Base-by-base conservation (phyloP, 2,888 invertebrate species). In the Drosophila hamatofila region DNA sequence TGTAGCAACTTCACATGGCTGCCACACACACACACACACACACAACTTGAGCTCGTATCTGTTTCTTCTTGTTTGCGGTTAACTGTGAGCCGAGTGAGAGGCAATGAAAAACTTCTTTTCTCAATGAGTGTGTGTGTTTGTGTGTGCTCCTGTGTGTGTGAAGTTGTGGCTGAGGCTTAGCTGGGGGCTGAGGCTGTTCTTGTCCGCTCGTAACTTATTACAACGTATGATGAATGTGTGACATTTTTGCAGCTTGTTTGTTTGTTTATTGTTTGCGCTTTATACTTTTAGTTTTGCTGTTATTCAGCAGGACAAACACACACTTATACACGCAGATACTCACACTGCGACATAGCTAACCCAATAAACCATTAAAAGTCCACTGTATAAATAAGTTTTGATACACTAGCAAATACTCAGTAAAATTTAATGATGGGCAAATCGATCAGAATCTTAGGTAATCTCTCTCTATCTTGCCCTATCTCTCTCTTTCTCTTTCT, bases 161-260 rank as follows among this genome's bases (percentile, higher is more conserved):
- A 2, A 14, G n/a, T n/a, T 14, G 49, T 33, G 51, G 21, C 35
- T 35, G n/a, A 12, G 23, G 30, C 27, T 30, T 11, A 11, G 33
- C 30, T 30, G 61, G 23, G 21, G 39, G 48, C 35, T 42, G 71
- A 54, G 30, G 46, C 48, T 39, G 35, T 23, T 51, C 23, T 49
- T 27, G 35, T 16, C 33, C 42, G 25, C 55, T 33, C 23, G 46
- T 16, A 37, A 48, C 67, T 73, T 56, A 75, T 67, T 71, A 67
- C 60, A 78, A 61, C 62, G 62, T 72, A 83, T 83, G 83, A 83
- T 83, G 81, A 84, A 86, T 84, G 78, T 79, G 75, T 81, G 83
- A 86, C 81, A 83, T 71, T 86, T 83, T 86, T 79, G 79, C 68
- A 81, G 81, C 78, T 78, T 72, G 81, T 83, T 81, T 86, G 76